Evolutionary conservation across 2,888 invertebrate genomes (phyloP), one percentile per base, ranked within the genome.

Genomic region (Thumatha senex): DNA sequence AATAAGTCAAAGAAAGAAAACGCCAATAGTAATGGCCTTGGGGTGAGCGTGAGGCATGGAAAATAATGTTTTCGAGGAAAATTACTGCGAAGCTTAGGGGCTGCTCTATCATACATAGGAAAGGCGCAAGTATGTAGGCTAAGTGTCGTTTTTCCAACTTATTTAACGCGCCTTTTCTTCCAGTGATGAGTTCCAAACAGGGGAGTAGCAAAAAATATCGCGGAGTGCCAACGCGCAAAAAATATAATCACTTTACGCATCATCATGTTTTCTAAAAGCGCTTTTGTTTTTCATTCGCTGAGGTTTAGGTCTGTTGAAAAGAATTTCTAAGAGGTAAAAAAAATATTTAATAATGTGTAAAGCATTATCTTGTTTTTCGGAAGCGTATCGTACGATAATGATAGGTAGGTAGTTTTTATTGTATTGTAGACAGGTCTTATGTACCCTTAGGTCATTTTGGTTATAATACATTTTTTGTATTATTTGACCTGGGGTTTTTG

Each of bases 81-180:
- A 81, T 83, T 80, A 82, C 80, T 76, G 74, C 62, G 70, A 72
- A 77, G 75, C 66, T 73, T 71, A 74, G 67, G 64, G 72, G 72
- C 62, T 70, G 70, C 67, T 70, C 68, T 68, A 61, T 65, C 68
- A 44, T 66, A 58, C 69, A 69, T 67, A 70, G 72, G 68, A 74
- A 77, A 74, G 73, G 72, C 74, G 76, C 67, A 74, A 80, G 79
- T 75, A 78, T 76, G 80, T 66, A 67, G 70, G 67, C 83, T 82
- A 84, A 88, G 84, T 86, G 82, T 78, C 82, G 85, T 85, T 67
- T 84, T 85, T 83, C 82, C 82, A 75, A 82, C 79, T 83, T 86
- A 86, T 86, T 88, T 83, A 78, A 82, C 79, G 63, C 67, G 54
- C 53, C 76, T 77, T 80, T 75, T 70, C 73, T 70, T 58, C 61